These are phyloP conservation scores for Eupithecia abbreviata DNA, from an alignment of 2,888 invertebrate genomes.

Conservation along the genomic window DNA sequence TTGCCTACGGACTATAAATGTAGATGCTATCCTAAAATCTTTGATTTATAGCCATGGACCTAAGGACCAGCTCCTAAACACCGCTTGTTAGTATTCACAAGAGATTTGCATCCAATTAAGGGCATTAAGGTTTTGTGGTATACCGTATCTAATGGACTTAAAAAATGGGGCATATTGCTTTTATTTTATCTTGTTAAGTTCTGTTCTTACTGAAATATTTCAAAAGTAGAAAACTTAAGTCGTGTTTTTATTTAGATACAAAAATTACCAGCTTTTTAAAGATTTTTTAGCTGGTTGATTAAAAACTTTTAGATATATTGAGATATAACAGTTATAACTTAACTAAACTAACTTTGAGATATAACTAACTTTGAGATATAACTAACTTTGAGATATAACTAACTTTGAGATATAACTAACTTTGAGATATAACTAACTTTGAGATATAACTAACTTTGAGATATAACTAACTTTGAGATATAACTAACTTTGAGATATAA, in stretches of 20 bases:
- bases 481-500: no score
- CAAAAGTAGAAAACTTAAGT: neutral
- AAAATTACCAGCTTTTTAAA: neutral
- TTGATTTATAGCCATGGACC: slow-evolving; percentile 72
- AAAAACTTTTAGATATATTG: no score
- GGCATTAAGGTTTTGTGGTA: slow-evolving; percentile 61
- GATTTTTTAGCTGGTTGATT: neutral
- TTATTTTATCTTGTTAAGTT: slow-evolving; percentile 1
- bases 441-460: no score
- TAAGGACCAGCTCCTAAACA: slow-evolving; percentile 59
- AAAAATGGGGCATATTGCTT: slow-evolving; percentile 13
- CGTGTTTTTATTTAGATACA: neutral
- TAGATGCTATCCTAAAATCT: slow-evolving; percentile 71
- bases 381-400: no score
- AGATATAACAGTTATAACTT: no score
- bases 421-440: no score
- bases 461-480: no score
- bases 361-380: no score
- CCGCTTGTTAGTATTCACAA: slow-evolving; percentile 76
- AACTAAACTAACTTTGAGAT: no score
- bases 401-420: no score
- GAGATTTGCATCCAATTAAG: slow-evolving; percentile 78
- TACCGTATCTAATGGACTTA: slow-evolving; percentile 60
- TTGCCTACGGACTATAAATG: slow-evolving; percentile 53
- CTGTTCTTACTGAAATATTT: neutral